Conservation (phyloP, 2,888 invertebrate species). For the Lasioglossum vierecki region DNA sequence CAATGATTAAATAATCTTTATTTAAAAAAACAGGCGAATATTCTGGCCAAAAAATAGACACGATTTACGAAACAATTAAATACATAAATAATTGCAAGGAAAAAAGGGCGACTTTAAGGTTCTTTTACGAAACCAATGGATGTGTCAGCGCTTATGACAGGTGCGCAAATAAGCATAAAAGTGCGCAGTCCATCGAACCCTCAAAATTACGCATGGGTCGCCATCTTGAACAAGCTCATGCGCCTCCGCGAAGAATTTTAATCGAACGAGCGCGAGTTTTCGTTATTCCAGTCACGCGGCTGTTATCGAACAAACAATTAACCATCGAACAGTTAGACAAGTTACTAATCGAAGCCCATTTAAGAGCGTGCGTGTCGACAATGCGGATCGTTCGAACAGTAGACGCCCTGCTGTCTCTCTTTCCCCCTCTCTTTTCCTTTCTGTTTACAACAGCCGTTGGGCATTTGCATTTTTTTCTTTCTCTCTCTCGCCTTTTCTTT, state of each 20-base stretch:
- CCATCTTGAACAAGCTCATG: not conserved
- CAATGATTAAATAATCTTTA: not conserved
- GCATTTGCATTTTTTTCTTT: conserved; percentile 36
- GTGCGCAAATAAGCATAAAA: not conserved
- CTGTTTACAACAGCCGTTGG: not conserved
- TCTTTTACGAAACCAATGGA: not conserved
- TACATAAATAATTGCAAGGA: not conserved
- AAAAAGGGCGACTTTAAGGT: not conserved
- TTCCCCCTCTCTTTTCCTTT: not conserved
- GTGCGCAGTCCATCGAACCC: not conserved
- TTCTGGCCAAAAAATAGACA: too few species aligned
- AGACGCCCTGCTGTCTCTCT: not conserved
- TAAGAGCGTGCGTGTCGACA: conserved; percentile 6
- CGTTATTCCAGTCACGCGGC: conserved; percentile 30
- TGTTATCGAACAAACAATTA: conserved; percentile 42
- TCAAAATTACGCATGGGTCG: not conserved
- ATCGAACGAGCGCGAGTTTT: not conserved
- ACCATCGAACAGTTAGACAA: conserved; percentile 22
- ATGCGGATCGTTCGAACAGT: not conserved
- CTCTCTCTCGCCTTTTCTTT: conserved; percentile 49
- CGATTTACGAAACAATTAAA: not conserved
- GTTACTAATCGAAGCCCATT: conserved; percentile 5
- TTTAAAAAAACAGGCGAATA: not conserved
- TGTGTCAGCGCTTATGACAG: not conserved
- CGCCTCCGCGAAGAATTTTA: not conserved